Conservation (phyloP, 2,797 vertebrate species). For the Nyctibius grandis region DNA sequence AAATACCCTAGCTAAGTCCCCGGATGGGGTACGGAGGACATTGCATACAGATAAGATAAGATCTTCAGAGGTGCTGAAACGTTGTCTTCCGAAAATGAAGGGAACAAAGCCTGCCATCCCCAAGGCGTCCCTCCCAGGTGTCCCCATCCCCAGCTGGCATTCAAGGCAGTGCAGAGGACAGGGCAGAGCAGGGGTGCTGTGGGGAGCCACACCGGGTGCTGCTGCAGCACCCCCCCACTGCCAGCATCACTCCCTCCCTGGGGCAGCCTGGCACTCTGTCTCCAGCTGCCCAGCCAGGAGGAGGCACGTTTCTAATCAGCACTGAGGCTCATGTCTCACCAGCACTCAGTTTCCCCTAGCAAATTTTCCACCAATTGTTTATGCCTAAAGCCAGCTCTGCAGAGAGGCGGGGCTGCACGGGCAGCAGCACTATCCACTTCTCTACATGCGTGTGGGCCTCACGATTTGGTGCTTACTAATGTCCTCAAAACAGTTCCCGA, state of each 20-base stretch:
- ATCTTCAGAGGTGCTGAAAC: background rate
- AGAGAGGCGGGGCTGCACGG: background rate
- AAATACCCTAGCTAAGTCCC: background rate
- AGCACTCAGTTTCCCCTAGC: background rate
- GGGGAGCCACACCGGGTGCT: background rate
- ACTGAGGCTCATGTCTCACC: accelerated
- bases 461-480: accelerated
- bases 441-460: accelerated
- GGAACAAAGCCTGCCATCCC: background rate
- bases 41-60: background rate
- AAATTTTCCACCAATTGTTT: background rate
- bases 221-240: accelerated
- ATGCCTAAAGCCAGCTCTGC: background rate
- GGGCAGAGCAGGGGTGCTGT: background rate
- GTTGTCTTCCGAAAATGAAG: background rate
- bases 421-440: background rate
- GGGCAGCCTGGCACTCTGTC: background rate
- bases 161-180: background rate
- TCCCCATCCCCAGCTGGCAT: background rate
- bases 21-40: background rate
- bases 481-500: background rate
- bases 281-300: background rate
- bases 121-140: background rate
- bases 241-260: accelerated
- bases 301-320: background rate